Conservation (phyloP, 2,113 vertebrate species). For the Eudyptes chrysolophus region DNA sequence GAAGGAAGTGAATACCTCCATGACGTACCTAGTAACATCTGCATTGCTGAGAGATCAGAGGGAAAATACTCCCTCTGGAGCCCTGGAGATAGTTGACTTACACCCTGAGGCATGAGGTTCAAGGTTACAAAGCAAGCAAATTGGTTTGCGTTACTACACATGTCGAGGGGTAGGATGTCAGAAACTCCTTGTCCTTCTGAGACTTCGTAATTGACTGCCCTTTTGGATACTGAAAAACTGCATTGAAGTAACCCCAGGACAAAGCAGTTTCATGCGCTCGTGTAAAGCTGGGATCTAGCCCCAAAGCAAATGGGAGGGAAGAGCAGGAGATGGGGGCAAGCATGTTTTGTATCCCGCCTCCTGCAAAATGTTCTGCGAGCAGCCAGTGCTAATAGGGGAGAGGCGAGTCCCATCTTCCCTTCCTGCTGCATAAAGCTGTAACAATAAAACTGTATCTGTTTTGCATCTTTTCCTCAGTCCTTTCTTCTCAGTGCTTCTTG, state of each 20-base stretch:
- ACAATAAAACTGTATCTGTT: background rate
- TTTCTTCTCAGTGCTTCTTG: background rate
- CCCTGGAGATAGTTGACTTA: background rate
- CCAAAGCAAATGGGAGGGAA: background rate
- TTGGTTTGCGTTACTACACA: background rate
- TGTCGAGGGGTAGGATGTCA: background rate
- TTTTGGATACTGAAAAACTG: background rate
- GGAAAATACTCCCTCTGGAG: background rate
- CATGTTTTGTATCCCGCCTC: background rate
- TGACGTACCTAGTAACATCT: background rate
- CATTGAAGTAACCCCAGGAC: background rate
- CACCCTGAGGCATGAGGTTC: background rate
- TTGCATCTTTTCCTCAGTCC: background rate
- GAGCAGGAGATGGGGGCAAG: background rate
- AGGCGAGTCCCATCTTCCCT: background rate
- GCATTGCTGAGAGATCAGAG: background rate
- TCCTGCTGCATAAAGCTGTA: background rate
- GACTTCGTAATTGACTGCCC: background rate
- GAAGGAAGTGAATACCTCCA: background rate
- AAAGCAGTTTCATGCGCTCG: fast-evolving
- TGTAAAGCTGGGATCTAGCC: background rate
- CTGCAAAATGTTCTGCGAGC: background rate
- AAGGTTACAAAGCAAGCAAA: background rate
- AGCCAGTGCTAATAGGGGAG: background rate
- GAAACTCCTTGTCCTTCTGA: background rate